Evolutionary conservation across 2,888 invertebrate genomes (phyloP), one percentile per base, ranked within the genome.

Genomic region (Metallyticus violacea): DNA sequence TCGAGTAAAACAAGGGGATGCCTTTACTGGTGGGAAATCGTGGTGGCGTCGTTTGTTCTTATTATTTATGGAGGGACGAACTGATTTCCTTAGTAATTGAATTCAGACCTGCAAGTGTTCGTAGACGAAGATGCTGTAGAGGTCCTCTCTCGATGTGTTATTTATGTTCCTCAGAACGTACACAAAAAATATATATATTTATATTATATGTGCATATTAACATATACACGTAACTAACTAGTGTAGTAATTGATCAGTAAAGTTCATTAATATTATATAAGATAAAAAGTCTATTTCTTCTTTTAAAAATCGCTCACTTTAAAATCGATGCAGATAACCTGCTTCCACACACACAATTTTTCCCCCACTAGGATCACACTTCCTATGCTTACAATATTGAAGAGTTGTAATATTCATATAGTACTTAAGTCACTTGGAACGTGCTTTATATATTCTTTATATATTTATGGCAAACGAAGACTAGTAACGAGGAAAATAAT

Each of bases 401-500:
- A 80, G 40, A 27, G 40, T 79, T n/a, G 26, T 62, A 30, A 26
- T 83, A 76, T n/a, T 83, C n/a, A 79, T 79, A 77, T 78, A 83
- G 80, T 79, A 82, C 26, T 84, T 83, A 86, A 86, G 85, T 86
- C 87, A 87, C 82, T 88, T 87, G 86, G 86, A 88, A 88, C 87
- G 85, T 87, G 86, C 85, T 85, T 85, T 85, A 88, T 87, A 88
- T 88, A 88, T 88, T 82, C 28, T 86, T 81, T 88, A 80, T 88
- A 86, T 88, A 88, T 87, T 87, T 88, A 89, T 89, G 89, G 89
- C 89, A 89, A 88, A 88, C 86, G 88, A 88, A 88, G 89, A 89
- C 89, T 89, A 89, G 89, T 88, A 88, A 89, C 89, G 88, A 87
- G 84, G 87, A 89, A 89, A 88, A 88, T 88, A 88, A 86, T 87